Evolutionary conservation across 2,797 vertebrate species (phyloP), one percentile per base, ranked within the genome.

Genomic region (Sebastes steindachneri): DNA sequence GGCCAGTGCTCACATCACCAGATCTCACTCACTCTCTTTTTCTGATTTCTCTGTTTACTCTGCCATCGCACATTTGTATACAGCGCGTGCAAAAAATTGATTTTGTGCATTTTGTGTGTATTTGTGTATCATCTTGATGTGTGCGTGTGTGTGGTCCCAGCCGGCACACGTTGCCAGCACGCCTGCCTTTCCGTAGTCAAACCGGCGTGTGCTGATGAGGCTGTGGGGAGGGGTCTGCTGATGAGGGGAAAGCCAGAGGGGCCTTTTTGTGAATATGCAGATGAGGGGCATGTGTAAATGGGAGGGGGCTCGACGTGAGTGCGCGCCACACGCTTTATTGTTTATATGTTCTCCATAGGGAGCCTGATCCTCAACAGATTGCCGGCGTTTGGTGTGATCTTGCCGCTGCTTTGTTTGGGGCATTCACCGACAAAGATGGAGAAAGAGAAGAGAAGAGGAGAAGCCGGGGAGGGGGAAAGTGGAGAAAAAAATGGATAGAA

Each of bases 331-430:
- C 95, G 96, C 96, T 93, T 91, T 94, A 93, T 96, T 97, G 96
- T 97, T 97, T 96, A 95, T 94, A 81, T 92, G 95, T 94, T 95
- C 96, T 95, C 95, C 89, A 85, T 93, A 91, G 95, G 95, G 95
- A 95, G 95, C 93, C 96, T 96, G 95, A 96, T 96, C 96, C 95
- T 96, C 94, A 95, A 96, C 96, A 97, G 96, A 96, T 96, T 96
- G 96, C 93, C 79, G 85, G 93, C 90, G 95, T 95, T 96, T 95
- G 95, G 95, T 95, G 94, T 95, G 95, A 96, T 97, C 95, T 87
- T 89, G 90, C 93, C 84, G 91, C 92, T 88, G 93, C 93, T 96
- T 95, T 95, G 91, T 93, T 91, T 93, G 86, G 89, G 95, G 88
- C 87, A 90, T 91, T 90, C 81, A 28, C 85, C 71, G 94, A 94